phyloP scores from a whole-genome alignment of 2,113 vertebrate genomes.

The Gadus chalcogrammus region DNA sequence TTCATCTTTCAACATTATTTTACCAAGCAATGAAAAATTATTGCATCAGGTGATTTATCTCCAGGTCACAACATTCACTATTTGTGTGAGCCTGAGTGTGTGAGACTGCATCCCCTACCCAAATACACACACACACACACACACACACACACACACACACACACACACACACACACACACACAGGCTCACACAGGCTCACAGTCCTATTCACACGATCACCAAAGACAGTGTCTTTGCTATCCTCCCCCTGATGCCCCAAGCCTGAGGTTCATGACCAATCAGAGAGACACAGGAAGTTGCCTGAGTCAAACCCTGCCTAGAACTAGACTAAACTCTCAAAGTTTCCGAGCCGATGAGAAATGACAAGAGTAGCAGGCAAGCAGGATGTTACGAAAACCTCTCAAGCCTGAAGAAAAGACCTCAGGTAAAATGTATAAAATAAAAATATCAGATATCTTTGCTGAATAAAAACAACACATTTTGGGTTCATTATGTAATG shows the following conservation, averaged over 20 bases:
- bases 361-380: conserved; percentile 22
- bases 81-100: too few species aligned
- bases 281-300: conserved; percentile 62
- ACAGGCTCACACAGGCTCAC: neutral
- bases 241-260: conserved; percentile 16
- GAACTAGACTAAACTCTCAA: conserved; percentile 9
- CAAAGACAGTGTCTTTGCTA: too few species aligned
- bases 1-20: too few species aligned
- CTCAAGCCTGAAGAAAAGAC: conserved; percentile 13
- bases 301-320: conserved; percentile 33
- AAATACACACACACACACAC: neutral
- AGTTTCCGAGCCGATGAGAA: conserved; percentile 26
- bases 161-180: conserved; percentile 6
- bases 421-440: conserved; percentile 7
- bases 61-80: too few species aligned
- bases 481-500: too few species aligned
- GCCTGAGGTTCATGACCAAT: conserved; percentile 55
- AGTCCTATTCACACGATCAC: neutral
- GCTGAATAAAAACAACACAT: too few species aligned
- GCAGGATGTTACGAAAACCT: conserved; percentile 8
- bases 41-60: too few species aligned
- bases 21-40: too few species aligned
- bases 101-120: too few species aligned
- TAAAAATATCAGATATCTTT: too few species aligned
- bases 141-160: neutral